Conservation (phyloP, 2,797 vertebrate genomes). For the Myotis daubentonii region DNA sequence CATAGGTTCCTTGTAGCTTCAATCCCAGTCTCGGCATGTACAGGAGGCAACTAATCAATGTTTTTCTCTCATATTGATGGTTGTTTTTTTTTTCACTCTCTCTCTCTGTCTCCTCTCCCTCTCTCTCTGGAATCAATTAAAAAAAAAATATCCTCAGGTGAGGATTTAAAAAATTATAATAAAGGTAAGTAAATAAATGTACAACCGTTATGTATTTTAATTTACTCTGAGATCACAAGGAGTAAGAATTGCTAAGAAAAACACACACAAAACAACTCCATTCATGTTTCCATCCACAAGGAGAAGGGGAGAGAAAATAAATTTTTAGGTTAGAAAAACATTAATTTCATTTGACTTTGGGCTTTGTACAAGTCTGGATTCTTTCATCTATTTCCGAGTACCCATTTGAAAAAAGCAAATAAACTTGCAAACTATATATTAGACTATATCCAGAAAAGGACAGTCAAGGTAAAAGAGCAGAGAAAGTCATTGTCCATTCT, state of each 20-base stretch:
- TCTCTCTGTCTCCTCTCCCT: not conserved
- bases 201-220: not conserved
- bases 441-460: constrained; percentile 1
- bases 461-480: not conserved
- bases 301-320: not conserved
- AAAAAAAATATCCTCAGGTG: not conserved
- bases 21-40: not conserved
- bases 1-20: not conserved
- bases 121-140: not conserved
- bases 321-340: not conserved
- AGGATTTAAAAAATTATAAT: not conserved
- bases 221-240: not conserved
- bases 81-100: not conserved
- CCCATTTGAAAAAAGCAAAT: not conserved
- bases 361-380: constrained; percentile 18
- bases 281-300: not conserved
- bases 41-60: not conserved
- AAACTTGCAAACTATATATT: not conserved
- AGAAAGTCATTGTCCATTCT: not conserved
- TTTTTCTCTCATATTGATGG: not conserved
- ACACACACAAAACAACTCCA: not conserved
- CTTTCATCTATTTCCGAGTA: not conserved
- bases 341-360: not conserved
- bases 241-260: not conserved
- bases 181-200: not conserved